phyloP scores from a whole-genome alignment of 1,140 invertebrate genomes.

The Homalodisca vitripennis region DNA sequence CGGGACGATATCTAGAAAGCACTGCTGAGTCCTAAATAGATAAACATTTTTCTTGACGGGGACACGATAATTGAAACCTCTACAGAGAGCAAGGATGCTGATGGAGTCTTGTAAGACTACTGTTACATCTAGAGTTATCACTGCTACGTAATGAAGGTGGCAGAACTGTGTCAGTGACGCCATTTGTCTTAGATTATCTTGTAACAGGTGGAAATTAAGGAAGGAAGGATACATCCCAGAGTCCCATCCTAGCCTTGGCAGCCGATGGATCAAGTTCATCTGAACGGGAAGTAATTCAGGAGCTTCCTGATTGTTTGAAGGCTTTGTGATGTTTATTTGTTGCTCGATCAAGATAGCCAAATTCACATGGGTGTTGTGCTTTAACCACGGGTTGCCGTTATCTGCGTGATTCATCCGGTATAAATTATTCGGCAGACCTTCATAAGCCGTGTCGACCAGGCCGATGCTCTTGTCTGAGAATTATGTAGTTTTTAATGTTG shows the following conservation, averaged over 20 bases:
- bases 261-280: constrained; percentile 17
- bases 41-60: too few species aligned
- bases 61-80: too few species aligned
- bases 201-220: neutral
- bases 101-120: too few species aligned
- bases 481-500: too few species aligned
- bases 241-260: neutral
- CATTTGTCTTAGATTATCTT: constrained; percentile 13
- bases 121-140: too few species aligned
- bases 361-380: constrained; percentile 7
- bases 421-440: constrained; percentile 16
- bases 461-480: too few species aligned
- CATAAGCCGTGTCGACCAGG: neutral
- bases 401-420: neutral
- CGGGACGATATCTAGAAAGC: too few species aligned
- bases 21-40: too few species aligned
- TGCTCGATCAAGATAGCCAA: constrained; percentile 8
- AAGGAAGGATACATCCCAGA: constrained; percentile 1
- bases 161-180: constrained; percentile 15
- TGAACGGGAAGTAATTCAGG: constrained; percentile 9
- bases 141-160: too few species aligned
- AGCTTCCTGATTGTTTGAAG: constrained; percentile 19
- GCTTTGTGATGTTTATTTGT: neutral
- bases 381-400: constrained; percentile 5
- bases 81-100: too few species aligned